Base-by-base conservation (phyloP, 2,797 vertebrate genomes). In the Acanthurus leucopareius region DNA sequence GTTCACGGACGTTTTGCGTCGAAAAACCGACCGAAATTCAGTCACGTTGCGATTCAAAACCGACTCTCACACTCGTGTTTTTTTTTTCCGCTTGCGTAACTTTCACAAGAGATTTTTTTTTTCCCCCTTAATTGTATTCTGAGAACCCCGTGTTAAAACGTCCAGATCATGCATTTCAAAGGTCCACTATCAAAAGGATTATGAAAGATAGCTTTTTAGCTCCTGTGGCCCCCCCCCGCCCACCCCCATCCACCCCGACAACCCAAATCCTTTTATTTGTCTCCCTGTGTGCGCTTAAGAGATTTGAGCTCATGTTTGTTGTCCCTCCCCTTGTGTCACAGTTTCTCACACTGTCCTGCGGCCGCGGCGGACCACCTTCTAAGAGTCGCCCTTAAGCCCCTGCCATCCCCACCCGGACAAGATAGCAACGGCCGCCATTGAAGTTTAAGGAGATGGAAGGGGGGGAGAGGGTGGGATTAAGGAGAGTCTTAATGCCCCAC, bases 191-290 rank as follows among this genome's bases (percentile, higher is more conserved):
- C 95, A 94, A 94, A 94, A 94, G 95, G 95, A 95, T 96, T 95
- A 95, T 96, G 94, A 95, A 95, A 94, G 95, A 95, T 95, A 93
- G 95, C 95, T 95, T 94, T 95, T 95, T 94, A 95, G 94, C 94
- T 94, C 93, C 88, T 94, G 85, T 79, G 89, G 84, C 91, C 92
- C 92, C 25, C 92, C 25, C 25, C 25, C 25, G 3, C 25, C 25
- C 25, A 25, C 3, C 25, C 25, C 25, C 25, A 25, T 25, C 25
- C 25, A 25, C 89, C 89, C 84, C 89, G 87, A 93, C 94, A 95
- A 94, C 93, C 92, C 89, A 94, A 95, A 95, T 95, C 94, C 95
- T 91, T 95, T 96, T 93, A 95, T 95, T 95, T 94, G 94, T 92
- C 91, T 91, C 91, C 82, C 84, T 25, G 25, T 82, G 93, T 96